These are phyloP conservation scores for Brachionus plicatilis DNA, from an alignment of 1,140 invertebrate species.

Conservation along the genomic window DNA sequence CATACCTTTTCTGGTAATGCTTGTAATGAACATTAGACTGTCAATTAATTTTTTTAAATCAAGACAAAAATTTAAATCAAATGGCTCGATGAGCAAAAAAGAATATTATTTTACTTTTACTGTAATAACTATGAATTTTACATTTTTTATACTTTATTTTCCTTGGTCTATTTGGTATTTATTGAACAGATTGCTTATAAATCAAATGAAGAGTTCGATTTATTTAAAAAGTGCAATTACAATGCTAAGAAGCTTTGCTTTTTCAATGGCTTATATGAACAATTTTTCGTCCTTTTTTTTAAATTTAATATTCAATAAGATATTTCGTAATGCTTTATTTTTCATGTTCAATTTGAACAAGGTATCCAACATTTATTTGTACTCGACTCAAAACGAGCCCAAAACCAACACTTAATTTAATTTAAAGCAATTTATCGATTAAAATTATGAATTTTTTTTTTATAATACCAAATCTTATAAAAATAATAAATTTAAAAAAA, in stretches of 20 bases:
- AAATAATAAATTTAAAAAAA: too few species aligned
- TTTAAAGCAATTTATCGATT: background rate
- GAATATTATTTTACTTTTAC: conserved; percentile 16
- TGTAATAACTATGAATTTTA: conserved; percentile 9
- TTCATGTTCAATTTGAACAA: background rate
- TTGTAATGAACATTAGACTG: background rate
- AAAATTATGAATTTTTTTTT: too few species aligned
- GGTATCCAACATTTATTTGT: background rate
- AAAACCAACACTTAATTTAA: background rate
- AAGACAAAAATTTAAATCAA: background rate
- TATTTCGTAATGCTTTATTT: background rate
- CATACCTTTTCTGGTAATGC: conserved; percentile 6
- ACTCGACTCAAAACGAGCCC: background rate
- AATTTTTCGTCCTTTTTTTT: background rate
- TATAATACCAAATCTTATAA: too few species aligned
- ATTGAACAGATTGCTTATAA: background rate
- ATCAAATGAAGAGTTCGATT: background rate
- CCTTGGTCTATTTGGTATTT: conserved; percentile 27
- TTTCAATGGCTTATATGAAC: conserved; percentile 26
- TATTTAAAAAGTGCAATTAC: background rate
- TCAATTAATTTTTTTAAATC: background rate
- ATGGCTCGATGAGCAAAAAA: background rate
- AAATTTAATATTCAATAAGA: conserved; percentile 1
- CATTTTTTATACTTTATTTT: conserved; percentile 1
- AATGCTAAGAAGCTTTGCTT: background rate